Percentiles rank a stretch among this genome's conserved stretches.
These are phyloP conservation scores for Emydoidea blandingii DNA, from an alignment of 2,797 vertebrate species.

Conservation along the genomic window DNA sequence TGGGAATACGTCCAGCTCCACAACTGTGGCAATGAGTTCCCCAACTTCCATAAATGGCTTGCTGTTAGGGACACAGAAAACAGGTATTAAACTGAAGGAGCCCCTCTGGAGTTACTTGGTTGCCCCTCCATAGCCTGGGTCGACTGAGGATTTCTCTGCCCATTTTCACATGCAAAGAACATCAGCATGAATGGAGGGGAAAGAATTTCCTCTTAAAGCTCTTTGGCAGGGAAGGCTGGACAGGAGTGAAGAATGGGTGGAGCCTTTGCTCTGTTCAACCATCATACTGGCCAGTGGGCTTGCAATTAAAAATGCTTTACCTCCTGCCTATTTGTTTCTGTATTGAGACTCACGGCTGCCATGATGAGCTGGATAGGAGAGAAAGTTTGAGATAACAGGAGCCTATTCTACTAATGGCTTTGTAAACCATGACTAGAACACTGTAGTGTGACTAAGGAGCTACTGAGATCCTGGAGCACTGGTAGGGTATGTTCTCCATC, in stretches of 20 bases:
- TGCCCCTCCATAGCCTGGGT: not conserved
- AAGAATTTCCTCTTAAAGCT: not conserved
- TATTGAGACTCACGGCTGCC: not conserved
- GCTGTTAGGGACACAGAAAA: not conserved
- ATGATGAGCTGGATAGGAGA: not conserved
- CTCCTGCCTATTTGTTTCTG: not conserved
- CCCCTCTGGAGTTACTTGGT: not conserved
- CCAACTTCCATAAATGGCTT: not conserved
- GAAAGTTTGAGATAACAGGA: not conserved
- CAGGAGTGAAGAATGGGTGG: not conserved
- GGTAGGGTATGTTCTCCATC: not conserved
- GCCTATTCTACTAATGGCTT: not conserved
- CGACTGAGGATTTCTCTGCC: not conserved
- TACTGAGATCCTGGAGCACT: not conserved
- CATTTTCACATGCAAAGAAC: not conserved
- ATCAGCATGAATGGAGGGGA: not conserved
- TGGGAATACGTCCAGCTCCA: not conserved
- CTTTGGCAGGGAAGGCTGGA: not conserved
- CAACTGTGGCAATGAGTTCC: not conserved
- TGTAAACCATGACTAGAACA: not conserved
- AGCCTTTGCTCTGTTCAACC: not conserved
- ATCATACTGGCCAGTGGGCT: not conserved
- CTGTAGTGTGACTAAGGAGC: too few species aligned
- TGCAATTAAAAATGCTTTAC: not conserved
- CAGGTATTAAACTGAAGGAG: not conserved